A percentile compares a stretch with the other conserved stretches of the same genome.
Conservation (phyloP, 2,113 vertebrate species). For the Myotis brandtii region DNA sequence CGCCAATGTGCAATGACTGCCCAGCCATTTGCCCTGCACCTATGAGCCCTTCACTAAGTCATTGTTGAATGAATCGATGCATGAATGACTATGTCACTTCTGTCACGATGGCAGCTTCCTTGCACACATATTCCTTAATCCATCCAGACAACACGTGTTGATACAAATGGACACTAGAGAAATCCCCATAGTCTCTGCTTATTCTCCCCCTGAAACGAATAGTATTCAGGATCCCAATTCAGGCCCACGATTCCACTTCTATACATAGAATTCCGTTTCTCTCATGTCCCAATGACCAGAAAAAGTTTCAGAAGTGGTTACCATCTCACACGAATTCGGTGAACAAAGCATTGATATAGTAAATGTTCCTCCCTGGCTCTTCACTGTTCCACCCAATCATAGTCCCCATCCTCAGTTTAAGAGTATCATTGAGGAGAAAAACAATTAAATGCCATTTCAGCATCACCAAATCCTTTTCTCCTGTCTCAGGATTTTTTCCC, state of each 20-base stretch:
- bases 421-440: not conserved
- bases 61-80: not conserved
- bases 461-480: not conserved
- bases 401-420: not conserved
- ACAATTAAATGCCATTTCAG: not conserved
- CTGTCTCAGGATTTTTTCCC: not conserved
- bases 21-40: not conserved
- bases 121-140: constrained; percentile 18
- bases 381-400: not conserved
- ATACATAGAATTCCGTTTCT: constrained; percentile 1
- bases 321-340: not conserved
- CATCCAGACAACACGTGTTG: not conserved
- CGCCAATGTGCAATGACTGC: not conserved
- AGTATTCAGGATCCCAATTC: not conserved
- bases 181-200: not conserved
- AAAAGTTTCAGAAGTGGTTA: constrained; percentile 17
- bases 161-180: not conserved
- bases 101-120: not conserved
- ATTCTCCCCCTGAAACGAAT: not conserved
- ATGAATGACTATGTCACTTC: constrained; percentile 31
- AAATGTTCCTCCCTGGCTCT: not conserved
- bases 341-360: not conserved
- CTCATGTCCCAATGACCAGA: not conserved
- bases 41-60: not conserved
- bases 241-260: not conserved